Conservation (phyloP, 2,113 vertebrate species). For the Rostratula benghalensis region DNA sequence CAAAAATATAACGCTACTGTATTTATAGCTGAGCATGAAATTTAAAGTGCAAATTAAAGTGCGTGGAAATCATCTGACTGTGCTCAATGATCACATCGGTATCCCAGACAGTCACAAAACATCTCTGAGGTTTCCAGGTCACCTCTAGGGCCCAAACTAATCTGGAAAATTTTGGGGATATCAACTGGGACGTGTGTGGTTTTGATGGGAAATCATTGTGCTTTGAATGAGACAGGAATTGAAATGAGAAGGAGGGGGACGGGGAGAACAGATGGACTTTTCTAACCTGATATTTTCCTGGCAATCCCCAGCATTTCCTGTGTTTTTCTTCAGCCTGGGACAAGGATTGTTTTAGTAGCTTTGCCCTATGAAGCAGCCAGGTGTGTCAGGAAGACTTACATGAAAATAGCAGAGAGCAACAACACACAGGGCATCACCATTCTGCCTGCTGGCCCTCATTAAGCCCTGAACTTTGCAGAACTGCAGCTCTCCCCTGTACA, state of each 20-base stretch:
- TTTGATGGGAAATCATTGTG: not conserved
- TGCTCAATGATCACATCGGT: not conserved
- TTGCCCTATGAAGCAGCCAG: not conserved
- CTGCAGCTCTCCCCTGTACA: not conserved
- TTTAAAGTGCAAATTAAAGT: not conserved
- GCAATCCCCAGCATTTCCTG: not conserved
- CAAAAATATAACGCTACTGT: not conserved
- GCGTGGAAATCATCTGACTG: not conserved
- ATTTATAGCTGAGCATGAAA: not conserved
- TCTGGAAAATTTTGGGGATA: not conserved
- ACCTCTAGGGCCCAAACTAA: not conserved
- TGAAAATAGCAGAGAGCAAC: not conserved
- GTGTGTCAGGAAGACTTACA: not conserved
- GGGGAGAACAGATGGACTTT: not conserved
- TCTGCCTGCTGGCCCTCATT: not conserved
- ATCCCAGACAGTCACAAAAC: not conserved
- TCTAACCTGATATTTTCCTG: not conserved
- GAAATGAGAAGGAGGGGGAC: not conserved
- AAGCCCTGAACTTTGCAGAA: not conserved
- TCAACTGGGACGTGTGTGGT: not conserved
- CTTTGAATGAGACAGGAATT: not conserved
- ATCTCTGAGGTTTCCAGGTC: not conserved
- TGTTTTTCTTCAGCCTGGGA: not conserved
- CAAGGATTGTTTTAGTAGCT: not conserved
- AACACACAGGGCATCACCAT: not conserved